Base-by-base conservation (phyloP, 2,113 vertebrate genomes). In the Micromys minutus region DNA sequence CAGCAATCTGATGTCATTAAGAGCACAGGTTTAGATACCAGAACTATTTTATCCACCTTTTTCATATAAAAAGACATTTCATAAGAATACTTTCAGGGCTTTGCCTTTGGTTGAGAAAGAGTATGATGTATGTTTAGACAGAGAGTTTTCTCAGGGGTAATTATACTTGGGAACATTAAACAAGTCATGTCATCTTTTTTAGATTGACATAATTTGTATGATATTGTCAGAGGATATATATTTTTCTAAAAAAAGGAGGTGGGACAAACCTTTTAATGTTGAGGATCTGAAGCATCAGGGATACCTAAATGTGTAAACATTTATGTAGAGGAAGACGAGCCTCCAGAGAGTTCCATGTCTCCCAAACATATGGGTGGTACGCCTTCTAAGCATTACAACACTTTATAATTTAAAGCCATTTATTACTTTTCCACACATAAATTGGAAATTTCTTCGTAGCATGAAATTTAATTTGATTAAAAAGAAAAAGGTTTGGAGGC, bases 381-480 rank as follows among this genome's bases (percentile, higher is more conserved):
- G n/a, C 4, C 29, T 93, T 96, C 75, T 26, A 2, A 75, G 91
- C 75, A 93, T 86, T 71, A 80, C 77, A 93, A 91, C 29, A 55
- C 59, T 93, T 77, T 77, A 67, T 42, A 77, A 67, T 72, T 15
- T n/a, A 92, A 72, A 95, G 31, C n/a, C 76, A 65, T 95, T 75
- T 45, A 24, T 77, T 92, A 90, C 45, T 91, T 47, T 91, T 95
- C 94, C 47, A 45, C 69, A 91, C 22, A 50, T 21, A 86, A 71
- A 57, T 71, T 87, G 42, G 15, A 94, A 87, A 94, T 95, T 96
- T 93, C 67, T 97, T 83, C 57, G 65, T 83, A 91, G 67, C 57
- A 57, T 50, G 15, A 91, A 75, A 47, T 67, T 87, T 74, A 67
- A 75, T 92, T 47, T 90, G 61, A 95, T 69, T 39, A 91, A 80